Evolutionary conservation across 2,888 invertebrate genomes (phyloP).

Genomic region (Polia nebulosa): DNA sequence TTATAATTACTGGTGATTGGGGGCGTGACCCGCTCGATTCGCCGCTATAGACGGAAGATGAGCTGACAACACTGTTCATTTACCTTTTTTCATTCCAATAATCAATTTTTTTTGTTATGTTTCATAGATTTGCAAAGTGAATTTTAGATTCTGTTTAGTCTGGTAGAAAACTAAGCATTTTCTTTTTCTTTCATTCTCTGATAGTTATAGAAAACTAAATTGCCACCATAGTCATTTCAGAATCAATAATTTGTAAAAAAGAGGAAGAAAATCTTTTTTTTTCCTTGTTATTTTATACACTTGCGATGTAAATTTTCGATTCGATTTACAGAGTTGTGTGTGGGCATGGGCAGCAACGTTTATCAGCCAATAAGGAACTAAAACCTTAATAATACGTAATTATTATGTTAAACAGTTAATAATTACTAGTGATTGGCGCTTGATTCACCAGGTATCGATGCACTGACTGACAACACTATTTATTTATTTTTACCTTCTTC

Average conservation of each 20-base stretch:
- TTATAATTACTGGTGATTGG: conserved; percentile 89
- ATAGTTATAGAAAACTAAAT: too few species aligned
- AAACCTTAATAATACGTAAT: neutral
- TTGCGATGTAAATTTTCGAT: neutral
- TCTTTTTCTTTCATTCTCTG: too few species aligned
- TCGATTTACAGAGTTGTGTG: neutral
- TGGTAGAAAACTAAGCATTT: too few species aligned
- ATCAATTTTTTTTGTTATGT: neutral
- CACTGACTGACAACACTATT: conserved; percentile 44
- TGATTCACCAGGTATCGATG: conserved; percentile 73
- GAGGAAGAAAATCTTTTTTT: too few species aligned
- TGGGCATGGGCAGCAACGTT: neutral
- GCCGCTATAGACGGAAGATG: conserved; percentile 67
- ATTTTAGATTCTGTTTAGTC: too few species aligned
- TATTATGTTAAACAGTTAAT: conserved; percentile 79
- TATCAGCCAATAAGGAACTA: conserved; percentile 12
- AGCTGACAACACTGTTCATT: conserved; percentile 64
- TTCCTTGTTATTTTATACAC: neutral
- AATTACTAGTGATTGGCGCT: conserved; percentile 85
- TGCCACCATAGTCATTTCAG: too few species aligned
- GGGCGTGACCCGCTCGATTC: conserved; percentile 81
- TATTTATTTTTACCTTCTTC: conserved; percentile 39
- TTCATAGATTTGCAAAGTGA: too few species aligned
- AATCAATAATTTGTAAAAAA: too few species aligned
- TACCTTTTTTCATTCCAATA: conserved; percentile 59